phyloP scores from a whole-genome alignment of 53 echinoderm and acorn worm species.

The Paracentrotus lividus region DNA sequence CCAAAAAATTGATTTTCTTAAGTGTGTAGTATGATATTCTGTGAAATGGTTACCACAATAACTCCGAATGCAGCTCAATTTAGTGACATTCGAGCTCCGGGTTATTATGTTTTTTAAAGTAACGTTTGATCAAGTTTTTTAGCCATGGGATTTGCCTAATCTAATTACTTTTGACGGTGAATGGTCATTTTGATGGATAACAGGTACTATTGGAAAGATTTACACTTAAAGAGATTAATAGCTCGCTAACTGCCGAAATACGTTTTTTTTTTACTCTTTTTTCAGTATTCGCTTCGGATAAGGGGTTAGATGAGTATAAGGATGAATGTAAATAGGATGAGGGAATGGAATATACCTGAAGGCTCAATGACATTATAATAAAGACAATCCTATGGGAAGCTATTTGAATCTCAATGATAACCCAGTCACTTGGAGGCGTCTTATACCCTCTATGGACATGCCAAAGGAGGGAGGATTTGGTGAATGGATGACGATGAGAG shows the following conservation, averaged over 20 bases:
- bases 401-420: slow-evolving; percentile 29
- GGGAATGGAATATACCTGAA: background rate
- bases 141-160: background rate
- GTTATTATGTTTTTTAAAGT: background rate
- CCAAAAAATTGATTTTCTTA: background rate
- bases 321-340: background rate
- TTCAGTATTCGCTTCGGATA: background rate
- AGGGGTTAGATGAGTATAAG: background rate
- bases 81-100: background rate
- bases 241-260: background rate
- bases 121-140: background rate
- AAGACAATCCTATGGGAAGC: background rate
- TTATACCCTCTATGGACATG: background rate
- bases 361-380: slow-evolving; percentile 16
- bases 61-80: background rate
- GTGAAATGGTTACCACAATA: background rate
- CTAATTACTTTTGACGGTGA: slow-evolving; percentile 6
- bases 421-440: slow-evolving; percentile 13
- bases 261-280: background rate
- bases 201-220: background rate
- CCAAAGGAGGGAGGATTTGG: background rate
- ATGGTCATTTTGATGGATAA: slow-evolving; percentile 5
- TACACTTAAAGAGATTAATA: slow-evolving; percentile 42
- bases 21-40: background rate
- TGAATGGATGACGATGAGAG: background rate